Conservation (phyloP, 2,888 invertebrate species). For the Panopea generosa region DNA sequence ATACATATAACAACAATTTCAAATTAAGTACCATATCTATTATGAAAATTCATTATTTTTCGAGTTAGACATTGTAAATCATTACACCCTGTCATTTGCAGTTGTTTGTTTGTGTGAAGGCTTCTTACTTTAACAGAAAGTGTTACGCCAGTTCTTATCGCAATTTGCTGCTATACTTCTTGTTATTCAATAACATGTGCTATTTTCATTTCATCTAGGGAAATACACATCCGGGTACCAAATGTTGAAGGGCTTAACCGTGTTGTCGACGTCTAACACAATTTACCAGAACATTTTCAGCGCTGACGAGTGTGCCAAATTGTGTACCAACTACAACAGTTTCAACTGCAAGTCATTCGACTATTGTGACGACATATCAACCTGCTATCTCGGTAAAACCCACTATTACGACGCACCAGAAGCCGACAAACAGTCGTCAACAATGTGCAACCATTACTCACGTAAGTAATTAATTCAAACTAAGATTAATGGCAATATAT, state of each 20-base stretch:
- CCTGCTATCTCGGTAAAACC: slow-evolving; percentile 72
- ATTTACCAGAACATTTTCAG: slow-evolving; percentile 74
- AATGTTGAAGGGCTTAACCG: slow-evolving; percentile 66
- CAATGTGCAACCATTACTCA: slow-evolving; percentile 75
- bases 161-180: too few species aligned
- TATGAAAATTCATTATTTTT: too few species aligned
- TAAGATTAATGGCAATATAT: background rate
- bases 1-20: background rate
- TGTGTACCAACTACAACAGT: slow-evolving; percentile 72
- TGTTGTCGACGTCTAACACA: slow-evolving; percentile 67
- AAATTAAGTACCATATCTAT: too few species aligned
- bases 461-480: slow-evolving; percentile 59
- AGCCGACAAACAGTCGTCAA: slow-evolving; percentile 62
- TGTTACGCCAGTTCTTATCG: too few species aligned
- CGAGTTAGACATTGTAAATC: too few species aligned
- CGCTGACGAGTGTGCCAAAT: slow-evolving; percentile 73
- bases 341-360: slow-evolving; percentile 78
- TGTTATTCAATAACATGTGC: too few species aligned
- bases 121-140: too few species aligned
- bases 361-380: slow-evolving; percentile 71
- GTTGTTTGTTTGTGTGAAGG: too few species aligned
- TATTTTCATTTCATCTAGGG: too few species aligned
- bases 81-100: too few species aligned
- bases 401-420: slow-evolving; percentile 73
- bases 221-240: slow-evolving; percentile 70